phyloP scores from a whole-genome alignment of 2,888 invertebrate species.

The Lasioglossum pauxillum region DNA sequence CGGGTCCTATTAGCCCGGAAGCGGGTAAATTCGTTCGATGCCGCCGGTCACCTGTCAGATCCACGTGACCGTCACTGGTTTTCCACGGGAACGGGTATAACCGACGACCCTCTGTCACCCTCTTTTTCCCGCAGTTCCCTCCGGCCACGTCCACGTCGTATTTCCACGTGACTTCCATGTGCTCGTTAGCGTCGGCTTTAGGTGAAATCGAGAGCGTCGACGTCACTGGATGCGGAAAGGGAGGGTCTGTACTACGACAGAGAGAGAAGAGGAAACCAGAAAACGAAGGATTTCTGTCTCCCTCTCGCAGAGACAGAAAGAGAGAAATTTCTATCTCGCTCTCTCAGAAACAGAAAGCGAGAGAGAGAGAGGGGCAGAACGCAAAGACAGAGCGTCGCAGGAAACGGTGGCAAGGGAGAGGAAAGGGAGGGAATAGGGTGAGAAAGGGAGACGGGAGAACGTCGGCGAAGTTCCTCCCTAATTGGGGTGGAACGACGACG shows the following conservation, averaged over 20 bases:
- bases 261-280: conserved; percentile 22
- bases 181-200: conserved; percentile 84
- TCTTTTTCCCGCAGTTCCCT: conserved; percentile 28
- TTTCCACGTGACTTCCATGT: conserved; percentile 84
- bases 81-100: conserved; percentile 52
- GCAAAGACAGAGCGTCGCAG: conserved; percentile 15
- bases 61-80: conserved; percentile 74
- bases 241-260: conserved; percentile 26
- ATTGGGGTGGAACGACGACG: conserved; percentile 77
- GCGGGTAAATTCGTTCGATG: conserved; percentile 18
- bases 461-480: conserved; percentile 79
- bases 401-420: conserved; percentile 17
- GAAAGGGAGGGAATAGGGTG: conserved; percentile 14
- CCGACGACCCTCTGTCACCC: conserved; percentile 17
- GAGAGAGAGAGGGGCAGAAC: conserved; percentile 30
- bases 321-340: not conserved
- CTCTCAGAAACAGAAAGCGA: conserved; percentile 24
- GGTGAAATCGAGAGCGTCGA: conserved; percentile 82
- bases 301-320: conserved; percentile 34
- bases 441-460: conserved; percentile 46
- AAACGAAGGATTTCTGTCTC: not conserved
- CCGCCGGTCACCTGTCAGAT: conserved; percentile 75
- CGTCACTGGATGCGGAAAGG: conserved; percentile 71
- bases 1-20: conserved; percentile 50
- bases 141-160: conserved; percentile 60